Conservation (phyloP, 2,113 vertebrate genomes). For the Anthoscopus minutus region DNA sequence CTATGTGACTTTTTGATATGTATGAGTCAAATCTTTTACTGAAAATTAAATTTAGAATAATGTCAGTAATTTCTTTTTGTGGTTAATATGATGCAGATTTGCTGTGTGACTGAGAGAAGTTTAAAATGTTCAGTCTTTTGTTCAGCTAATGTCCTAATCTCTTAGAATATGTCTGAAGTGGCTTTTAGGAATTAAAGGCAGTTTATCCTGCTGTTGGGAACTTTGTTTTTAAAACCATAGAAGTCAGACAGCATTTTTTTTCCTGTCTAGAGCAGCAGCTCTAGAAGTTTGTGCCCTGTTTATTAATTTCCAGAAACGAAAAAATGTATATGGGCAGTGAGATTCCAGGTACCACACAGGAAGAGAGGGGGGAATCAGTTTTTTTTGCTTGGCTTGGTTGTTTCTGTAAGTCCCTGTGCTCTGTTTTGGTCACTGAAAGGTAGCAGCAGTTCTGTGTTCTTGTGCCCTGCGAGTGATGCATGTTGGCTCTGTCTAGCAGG, state of each 20-base stretch:
- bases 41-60: neutral
- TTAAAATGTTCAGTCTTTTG: neutral
- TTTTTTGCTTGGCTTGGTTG: rapidly evolving
- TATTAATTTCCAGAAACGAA: neutral
- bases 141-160: neutral
- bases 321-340: neutral
- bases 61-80: neutral
- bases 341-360: neutral
- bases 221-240: neutral
- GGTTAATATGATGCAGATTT: neutral
- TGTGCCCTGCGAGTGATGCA: neutral
- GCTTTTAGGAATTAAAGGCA: neutral
- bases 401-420: neutral
- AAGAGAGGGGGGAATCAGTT: neutral
- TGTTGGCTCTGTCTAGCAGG: neutral
- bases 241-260: neutral
- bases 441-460: neutral
- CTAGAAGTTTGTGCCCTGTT: neutral
- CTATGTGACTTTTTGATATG: neutral
- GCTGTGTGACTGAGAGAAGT: neutral
- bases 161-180: neutral
- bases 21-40: neutral
- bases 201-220: neutral
- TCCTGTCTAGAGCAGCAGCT: neutral
- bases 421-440: neutral